Evolutionary conservation across 2,113 vertebrate species (phyloP), one percentile per base, ranked within the genome.

Genomic region (Rhabdomys dilectus): DNA sequence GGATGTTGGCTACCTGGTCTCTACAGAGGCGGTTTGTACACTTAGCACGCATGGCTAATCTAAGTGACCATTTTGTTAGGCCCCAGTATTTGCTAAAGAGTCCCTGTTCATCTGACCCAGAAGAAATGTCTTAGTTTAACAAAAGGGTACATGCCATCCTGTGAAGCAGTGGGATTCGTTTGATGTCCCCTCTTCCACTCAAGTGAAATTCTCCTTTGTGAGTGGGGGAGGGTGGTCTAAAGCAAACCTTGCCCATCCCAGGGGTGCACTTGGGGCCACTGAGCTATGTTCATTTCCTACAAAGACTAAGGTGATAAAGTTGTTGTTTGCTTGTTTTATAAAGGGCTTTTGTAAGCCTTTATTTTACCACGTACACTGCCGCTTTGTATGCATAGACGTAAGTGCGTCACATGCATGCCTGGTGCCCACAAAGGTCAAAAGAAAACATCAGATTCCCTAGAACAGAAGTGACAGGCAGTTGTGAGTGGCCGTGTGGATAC

Each of bases 121-220:
- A 84, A 88, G 91, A 91, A 91, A 42, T 75, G 64, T 66, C 48
- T 96, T 91, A 76, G 29, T 51, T 68, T 81, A 29, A 88, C 36
- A 36, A 62, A 87, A 76, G n/a, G 5, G 88, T 62, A 24, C 73
- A 75, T 64, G 68, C 12, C 51, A 78, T 89, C 62, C 17, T 26
- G 48, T 36, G 4, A 58, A 88, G 66, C 66, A 1, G 19, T 29
- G n/a, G 66, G 42, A 53, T 66, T 92, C 26, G 64, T 88, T 82
- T 34, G 80, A 0, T 42, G n/a, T n/a, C 95, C 51, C 26, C 11
- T 85, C 85, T 93, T 58, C 36, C 76, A 88, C 39, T 72, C 51
- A 78, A 94, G 72, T 80, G 45, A 85, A 66, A 84, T 85, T 42
- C 39, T 39, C 91, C 51, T 75, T 89, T 48, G 29, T 48, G 42